These are phyloP conservation scores for Discoglossus pictus DNA, from an alignment of 2,797 vertebrate species.

Conservation along the genomic window DNA sequence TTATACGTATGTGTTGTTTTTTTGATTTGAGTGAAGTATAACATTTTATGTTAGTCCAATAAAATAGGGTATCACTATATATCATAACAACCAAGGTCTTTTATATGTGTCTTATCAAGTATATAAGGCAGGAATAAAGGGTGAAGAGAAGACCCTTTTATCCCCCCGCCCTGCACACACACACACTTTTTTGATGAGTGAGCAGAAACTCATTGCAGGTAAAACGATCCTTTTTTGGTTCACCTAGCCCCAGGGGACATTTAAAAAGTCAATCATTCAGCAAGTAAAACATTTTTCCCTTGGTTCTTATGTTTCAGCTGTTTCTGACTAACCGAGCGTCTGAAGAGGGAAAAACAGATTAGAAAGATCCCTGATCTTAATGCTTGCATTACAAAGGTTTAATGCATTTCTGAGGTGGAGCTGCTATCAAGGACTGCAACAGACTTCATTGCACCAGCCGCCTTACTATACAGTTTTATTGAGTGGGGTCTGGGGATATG, in stretches of 20 bases:
- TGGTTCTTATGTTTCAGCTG: conserved; percentile 41
- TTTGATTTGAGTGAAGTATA: too few relatives aligned
- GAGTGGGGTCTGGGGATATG: too few relatives aligned
- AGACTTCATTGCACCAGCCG: too few relatives aligned
- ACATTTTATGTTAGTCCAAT: too few relatives aligned
- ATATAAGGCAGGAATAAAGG: too few relatives aligned
- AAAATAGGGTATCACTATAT: too few relatives aligned
- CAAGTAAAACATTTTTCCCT: conserved; percentile 40
- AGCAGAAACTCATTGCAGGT: conserved; percentile 27
- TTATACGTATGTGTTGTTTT: too few relatives aligned
- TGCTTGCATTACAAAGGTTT: conserved; percentile 12
- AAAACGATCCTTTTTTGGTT: conserved; percentile 18
- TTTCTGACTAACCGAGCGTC: conserved; percentile 37
- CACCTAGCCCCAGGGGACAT: conserved; percentile 35
- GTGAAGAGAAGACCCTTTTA: neutral
- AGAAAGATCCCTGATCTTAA: neutral
- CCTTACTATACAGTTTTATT: too few relatives aligned
- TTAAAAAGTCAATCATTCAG: conserved; percentile 29
- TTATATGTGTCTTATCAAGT: too few relatives aligned
- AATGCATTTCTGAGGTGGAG: conserved; percentile 2
- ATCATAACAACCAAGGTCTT: too few relatives aligned
- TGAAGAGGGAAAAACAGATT: neutral
- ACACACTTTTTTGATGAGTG: conserved; percentile 29
- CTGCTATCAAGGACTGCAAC: too few relatives aligned
- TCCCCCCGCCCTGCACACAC: neutral